Evolutionary conservation across 2,888 invertebrate genomes (phyloP), one percentile per base, ranked within the genome.

Genomic region (Ypsolopha sequella): DNA sequence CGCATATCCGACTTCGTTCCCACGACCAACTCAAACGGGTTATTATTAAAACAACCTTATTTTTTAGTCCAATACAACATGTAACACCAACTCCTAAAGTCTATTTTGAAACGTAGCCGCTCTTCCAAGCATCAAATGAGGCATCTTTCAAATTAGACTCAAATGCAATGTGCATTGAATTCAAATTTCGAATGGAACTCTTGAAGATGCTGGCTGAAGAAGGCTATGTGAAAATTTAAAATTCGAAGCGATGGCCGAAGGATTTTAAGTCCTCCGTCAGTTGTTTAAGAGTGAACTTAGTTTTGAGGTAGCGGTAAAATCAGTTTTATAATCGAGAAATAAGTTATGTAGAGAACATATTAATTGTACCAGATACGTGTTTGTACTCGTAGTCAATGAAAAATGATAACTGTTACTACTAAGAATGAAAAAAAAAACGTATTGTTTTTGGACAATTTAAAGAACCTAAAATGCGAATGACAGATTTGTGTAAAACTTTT

Each of bases 1-100:
- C 82, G 84, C 84, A 80, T 84, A 84, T 82, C 82, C 82, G 78
- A 82, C 76, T 77, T 61, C 75, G 85, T 86, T 86, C 85, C 85
- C 85, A 86, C 85, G 85, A 76, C 80, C 71, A 73, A 74, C 70
- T 69, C 80, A 82, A 84, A 85, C 85, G 76, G 76, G 85, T 85
- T 84, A 85, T 86, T 85, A 85, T 84, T 84, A 84, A 84, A 84
- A 82, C 82, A 75, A 72, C 74, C 73, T 72, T 55, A 61, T 54
- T 39, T 53, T 58, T 49, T 73, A 70, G 56, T 52, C 54, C 43
- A 79, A 64, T 67, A 59, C 59, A 57, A 58, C 68, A 73, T 62
- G 60, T 79, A 72, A 47, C 8, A 2, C 41, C 9, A 36, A 1
- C 13, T 0, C 8, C 68, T 49, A 80, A 56, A 66, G 71, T 66